phyloP scores from a whole-genome alignment of 2,113 vertebrate species.

The Marcusenius ussheri region DNA sequence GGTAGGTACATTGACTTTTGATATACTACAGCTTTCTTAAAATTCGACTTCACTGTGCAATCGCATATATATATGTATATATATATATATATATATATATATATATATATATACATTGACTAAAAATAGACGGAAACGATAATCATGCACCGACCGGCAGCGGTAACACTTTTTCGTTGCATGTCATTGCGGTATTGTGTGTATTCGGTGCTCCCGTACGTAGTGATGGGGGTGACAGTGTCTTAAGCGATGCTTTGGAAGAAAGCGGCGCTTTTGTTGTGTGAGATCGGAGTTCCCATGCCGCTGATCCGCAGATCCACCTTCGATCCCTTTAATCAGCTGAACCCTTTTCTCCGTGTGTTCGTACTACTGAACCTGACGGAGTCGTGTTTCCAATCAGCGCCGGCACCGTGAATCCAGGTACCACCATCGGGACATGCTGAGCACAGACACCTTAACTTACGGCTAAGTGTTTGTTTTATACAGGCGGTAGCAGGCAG shows the following conservation, averaged over 20 bases:
- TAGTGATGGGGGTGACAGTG: background rate
- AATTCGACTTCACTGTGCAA: background rate
- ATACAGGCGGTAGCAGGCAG: background rate
- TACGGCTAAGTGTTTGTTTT: background rate
- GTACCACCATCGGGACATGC: no score
- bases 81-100: no score
- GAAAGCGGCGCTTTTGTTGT: background rate
- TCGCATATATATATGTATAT: background rate
- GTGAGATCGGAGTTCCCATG: background rate
- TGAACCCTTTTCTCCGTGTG: background rate
- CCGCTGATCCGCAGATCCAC: background rate
- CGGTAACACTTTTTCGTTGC: background rate
- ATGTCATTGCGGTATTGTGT: background rate
- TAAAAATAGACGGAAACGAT: background rate
- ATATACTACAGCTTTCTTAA: background rate
- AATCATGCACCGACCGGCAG: background rate
- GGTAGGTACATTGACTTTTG: slow-evolving; percentile 47
- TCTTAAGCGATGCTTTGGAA: background rate
- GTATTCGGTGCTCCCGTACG: background rate
- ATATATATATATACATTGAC: background rate
- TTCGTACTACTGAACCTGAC: background rate
- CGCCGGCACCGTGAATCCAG: no score
- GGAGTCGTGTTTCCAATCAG: no score
- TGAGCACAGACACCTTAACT: background rate
- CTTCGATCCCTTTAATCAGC: background rate